Base-by-base conservation (phyloP, 2,888 invertebrate genomes). In the Agriopis marginaria region DNA sequence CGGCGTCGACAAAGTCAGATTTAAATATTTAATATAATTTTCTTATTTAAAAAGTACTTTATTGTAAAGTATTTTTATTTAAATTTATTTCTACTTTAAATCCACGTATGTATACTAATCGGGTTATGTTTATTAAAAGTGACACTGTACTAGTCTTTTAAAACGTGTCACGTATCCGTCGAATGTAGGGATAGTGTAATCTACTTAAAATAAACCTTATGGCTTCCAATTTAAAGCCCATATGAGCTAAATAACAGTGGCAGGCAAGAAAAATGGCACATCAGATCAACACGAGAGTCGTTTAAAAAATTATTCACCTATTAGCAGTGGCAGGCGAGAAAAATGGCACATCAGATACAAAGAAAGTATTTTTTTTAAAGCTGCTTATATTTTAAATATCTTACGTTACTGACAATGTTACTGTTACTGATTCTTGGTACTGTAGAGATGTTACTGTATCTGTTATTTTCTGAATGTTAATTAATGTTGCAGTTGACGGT, bases 71-170 rank as follows among this genome's bases (percentile, higher is more conserved):
- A 53, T 70, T 44, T 65, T 71, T 49, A 68, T 70, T 73, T 74
- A 67, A 73, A 67, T 74, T 72, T 77, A 72, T 76, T 64, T 79
- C 79, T 74, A 63, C 64, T 70, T 55, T 65, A 61, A 61, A 71
- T 72, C 63, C 74, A 77, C 72, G 73, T 77, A 79, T 77, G 79
- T 81, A 81, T 82, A 79, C 73, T 75, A 61, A 58, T 75, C 77
- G 82, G 85, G 76, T 82, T 78, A 75, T 74, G 75, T 73, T 73
- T 74, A 72, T 77, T 71, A 69, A 76, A 69, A 73, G 71, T 75
- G 76, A 74, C 81, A 77, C 79, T 82, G 81, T 76, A 72, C 86
- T 89, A 89, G 89, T 89, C 88, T 82, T 80, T 74, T 73, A 75
- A 82, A 80, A 77, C 81, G 84, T 79, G 84, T 80, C 79, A 68